Evolutionary conservation across 2,797 vertebrate species (phyloP), one percentile per base, ranked within the genome.

Genomic region (Sphaeramia orbicularis): DNA sequence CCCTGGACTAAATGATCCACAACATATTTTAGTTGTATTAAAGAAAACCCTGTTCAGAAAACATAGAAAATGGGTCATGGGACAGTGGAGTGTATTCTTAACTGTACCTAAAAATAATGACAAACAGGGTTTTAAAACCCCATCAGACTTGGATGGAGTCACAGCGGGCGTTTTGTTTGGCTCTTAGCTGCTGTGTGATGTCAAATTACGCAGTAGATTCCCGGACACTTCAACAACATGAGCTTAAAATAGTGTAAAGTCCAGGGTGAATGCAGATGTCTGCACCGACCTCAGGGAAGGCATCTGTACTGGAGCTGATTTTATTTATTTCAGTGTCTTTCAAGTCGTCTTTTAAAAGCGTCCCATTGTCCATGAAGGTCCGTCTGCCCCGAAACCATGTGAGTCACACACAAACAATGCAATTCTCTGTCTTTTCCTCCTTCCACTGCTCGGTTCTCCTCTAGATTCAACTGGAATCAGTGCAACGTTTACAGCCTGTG

Each of bases 331-430:
- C 30, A 40, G 18, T 74, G 56, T 76, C 65, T 71, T 77, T 79
- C 18, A 54, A 61, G 41, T 32, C 1, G 43, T 69, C 49, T 51
- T 83, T 76, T 79, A 70, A 80, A 84, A 84, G 74, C 49, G 12
- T 56, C 47, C 63, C 65, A 80, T 85, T 84, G 89, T 89, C 48
- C 35, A 6, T 58, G 66, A 61, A 75, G 58, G 59, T 67, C 74
- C 71, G 44, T 21, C 60, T 78, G 78, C 77, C 70, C 70, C 54
- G 61, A 67, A 81, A 84, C 76, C 83, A 78, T 83, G 71, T 87
- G 83, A 90, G 85, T 83, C 87, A 80, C 53, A 58, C 36, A 21
- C 52, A 35, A 65, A 92, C 86, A 91, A 91, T 81, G 79, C 24
- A 7, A 63, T 80, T 75, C 85, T 88, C 71, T 92, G 88, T 92